Evolutionary conservation across 2,797 vertebrate genomes (phyloP), one percentile per base, ranked within the genome.

Genomic region (Lutjanus campechanus): DNA sequence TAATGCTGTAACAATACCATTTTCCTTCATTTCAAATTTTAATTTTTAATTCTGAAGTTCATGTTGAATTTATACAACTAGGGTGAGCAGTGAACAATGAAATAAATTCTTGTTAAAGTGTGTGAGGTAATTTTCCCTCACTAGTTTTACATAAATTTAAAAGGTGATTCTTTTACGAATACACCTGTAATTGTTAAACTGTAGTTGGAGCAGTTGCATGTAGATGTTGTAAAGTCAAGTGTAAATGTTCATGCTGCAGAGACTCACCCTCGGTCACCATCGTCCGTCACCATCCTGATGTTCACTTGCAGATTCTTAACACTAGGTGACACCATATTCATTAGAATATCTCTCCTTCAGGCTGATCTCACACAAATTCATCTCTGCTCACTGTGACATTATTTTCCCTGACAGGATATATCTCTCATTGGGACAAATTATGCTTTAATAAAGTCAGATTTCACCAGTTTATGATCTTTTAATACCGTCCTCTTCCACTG

Each of bases 261-360:
- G 13, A 2, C 51, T 71, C 17, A 2, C 3, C 29, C 29, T 36
- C 29, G 5, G 29, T 36, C 29, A 36, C 29, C 29, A 36, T 36
- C 29, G 19, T 25, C 15, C 1, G 36, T 69, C 55, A 3, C 44
- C 11, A 11, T 43, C 64, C 43, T 61, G 19, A 41, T 46, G 13
- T 71, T 72, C 63, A 84, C 15, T 85, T 87, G 22, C 79, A 85
- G 0, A 67, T 70, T 4, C 40, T 62, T 3, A 89, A 81, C 94
- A 93, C 92, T 89, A 92, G 93, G 77, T 92, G 94, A 53, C 89
- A 73, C 64, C 50, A 69, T 76, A 54, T 50, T 41, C 82, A 68
- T 84, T 60, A 13, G 7, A 58, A 63, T 62, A 17, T 51, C 11
- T 55, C 49, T 15, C 9, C 4, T 40, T 12, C 47, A 50, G 5